Conservation (phyloP, 2,797 vertebrate species). For the Megalops cyprinoides region DNA sequence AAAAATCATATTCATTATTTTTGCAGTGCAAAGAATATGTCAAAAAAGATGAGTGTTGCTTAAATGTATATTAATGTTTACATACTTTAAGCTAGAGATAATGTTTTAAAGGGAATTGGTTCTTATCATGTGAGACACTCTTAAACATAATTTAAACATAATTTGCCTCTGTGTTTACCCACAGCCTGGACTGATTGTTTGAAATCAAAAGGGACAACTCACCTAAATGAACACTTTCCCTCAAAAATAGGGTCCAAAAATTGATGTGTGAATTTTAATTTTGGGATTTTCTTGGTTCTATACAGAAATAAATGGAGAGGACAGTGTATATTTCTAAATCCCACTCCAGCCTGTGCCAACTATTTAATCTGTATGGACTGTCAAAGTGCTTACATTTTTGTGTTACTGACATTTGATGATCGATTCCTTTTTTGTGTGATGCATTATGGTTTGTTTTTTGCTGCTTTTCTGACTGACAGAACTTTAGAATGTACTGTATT, state of each 20-base stretch:
- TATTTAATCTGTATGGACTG: conserved; percentile 79
- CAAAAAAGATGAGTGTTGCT: conserved; percentile 54
- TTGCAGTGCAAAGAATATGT: conserved; percentile 31
- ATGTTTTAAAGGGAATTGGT: background rate
- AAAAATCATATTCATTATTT: background rate
- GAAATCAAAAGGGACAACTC: background rate
- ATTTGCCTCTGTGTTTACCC: background rate
- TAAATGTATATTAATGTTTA: conserved; percentile 54
- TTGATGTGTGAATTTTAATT: conserved; percentile 24
- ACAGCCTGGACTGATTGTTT: conserved; percentile 2
- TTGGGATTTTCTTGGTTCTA: conserved; percentile 17
- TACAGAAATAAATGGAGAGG: conserved; percentile 10
- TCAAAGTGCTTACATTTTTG: conserved; percentile 80
- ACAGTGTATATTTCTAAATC: conserved; percentile 34
- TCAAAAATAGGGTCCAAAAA: conserved; percentile 28
- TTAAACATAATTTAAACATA: background rate
- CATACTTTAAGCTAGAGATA: conserved; percentile 36
- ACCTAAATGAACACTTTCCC: background rate
- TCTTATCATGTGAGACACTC: background rate
- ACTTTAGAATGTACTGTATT: conserved; percentile 94
- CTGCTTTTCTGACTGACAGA: conserved; percentile 79
- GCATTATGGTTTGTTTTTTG: conserved; percentile 72
- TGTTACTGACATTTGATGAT: conserved; percentile 70
- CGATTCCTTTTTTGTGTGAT: conserved; percentile 67
- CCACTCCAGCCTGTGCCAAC: conserved; percentile 72